phyloP scores from a whole-genome alignment of 23 tunicate genomes.

The Halocynthia aurantium region DNA sequence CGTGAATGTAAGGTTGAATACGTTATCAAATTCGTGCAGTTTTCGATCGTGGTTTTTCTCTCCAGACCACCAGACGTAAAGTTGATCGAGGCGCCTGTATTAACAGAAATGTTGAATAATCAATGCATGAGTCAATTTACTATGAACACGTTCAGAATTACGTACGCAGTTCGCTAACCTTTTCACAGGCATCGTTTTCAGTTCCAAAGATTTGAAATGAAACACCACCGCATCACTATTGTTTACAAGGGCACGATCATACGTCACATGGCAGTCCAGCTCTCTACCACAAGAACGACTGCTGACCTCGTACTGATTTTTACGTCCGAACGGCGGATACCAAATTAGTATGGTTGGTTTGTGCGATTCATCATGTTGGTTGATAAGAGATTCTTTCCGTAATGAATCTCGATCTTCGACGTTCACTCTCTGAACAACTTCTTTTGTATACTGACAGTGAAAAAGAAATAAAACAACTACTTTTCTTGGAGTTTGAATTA shows the following conservation, averaged over 20 bases:
- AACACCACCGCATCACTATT: conserved; percentile 77
- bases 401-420: no score
- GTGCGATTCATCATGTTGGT: not conserved
- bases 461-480: no score
- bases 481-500: no score
- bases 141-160: not conserved
- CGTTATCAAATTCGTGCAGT: conserved; percentile 7
- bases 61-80: conserved; percentile 78
- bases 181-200: conserved; percentile 2
- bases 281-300: conserved; percentile 54
- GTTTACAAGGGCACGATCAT: conserved; percentile 8
- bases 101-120: not conserved
- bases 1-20: conserved; percentile 66
- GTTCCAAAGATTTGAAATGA: conserved; percentile 9
- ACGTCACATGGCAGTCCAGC: conserved; percentile 57
- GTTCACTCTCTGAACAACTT: no score
- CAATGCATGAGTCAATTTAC: not conserved
- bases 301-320: conserved; percentile 46
- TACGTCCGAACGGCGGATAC: conserved; percentile 6
- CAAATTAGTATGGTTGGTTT: conserved; percentile 7
- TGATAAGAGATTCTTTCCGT: not conserved
- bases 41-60: conserved; percentile 48
- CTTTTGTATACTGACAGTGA: no score
- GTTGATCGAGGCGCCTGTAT: conserved; percentile 60
- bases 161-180: not conserved